Percentiles rank a stretch among this genome's conserved stretches.
Evolutionary conservation across 2,888 invertebrate species (phyloP).

Genomic region (Scaptomyza caliginosa): DNA sequence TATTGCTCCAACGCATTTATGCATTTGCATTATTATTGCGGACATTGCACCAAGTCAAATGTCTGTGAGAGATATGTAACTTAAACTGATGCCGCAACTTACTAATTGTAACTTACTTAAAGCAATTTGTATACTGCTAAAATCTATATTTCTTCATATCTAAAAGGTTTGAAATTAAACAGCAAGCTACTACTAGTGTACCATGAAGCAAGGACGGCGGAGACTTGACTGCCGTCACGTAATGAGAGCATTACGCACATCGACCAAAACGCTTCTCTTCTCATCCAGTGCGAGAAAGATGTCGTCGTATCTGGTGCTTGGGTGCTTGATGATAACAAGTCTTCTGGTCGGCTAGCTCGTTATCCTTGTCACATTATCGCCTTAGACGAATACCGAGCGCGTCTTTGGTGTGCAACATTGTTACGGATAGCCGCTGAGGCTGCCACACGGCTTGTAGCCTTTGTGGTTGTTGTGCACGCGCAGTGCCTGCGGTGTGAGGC

Average conservation of each 20-base stretch:
- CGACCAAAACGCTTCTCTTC: neutral
- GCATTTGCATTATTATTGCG: too few species aligned
- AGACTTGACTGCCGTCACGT: constrained; percentile 67
- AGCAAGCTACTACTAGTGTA: neutral
- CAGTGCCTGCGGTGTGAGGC: constrained; percentile 61
- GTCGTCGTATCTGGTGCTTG: constrained; percentile 20
- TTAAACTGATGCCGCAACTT: too few species aligned
- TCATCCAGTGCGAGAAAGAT: neutral
- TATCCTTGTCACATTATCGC: constrained; percentile 81
- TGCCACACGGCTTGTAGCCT: constrained; percentile 21
- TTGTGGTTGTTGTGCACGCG: constrained; percentile 69
- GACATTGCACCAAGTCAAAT: too few species aligned
- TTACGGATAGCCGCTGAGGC: constrained; percentile 58
- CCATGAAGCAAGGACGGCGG: neutral
- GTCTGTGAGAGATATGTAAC: too few species aligned
- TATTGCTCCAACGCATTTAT: too few species aligned
- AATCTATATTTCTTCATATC: too few species aligned
- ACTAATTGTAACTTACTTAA: too few species aligned
- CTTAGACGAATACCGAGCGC: constrained; percentile 70
- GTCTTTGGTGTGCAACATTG: constrained; percentile 75
- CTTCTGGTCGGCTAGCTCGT: constrained; percentile 53
- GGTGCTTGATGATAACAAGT: constrained; percentile 63
- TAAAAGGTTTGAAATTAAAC: neutral
- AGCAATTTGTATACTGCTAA: too few species aligned
- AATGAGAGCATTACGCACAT: constrained; percentile 77